Base-by-base conservation (phyloP, 2,888 invertebrate species). In the Stegophylla sp. region DNA sequence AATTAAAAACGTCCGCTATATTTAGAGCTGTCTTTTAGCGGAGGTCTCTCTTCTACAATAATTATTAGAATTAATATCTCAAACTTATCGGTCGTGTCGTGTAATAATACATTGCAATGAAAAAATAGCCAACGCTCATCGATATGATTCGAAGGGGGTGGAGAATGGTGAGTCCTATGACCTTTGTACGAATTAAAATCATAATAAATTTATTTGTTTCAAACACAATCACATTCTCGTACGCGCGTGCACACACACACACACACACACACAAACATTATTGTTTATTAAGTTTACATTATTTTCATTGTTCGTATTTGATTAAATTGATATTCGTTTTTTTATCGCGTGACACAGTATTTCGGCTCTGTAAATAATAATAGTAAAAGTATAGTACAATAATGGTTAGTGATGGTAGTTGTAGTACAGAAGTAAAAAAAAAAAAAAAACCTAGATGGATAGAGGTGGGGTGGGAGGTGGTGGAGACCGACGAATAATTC, bases 291-390 rank as follows among this genome's bases (percentile, higher is more conserved):
- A 66, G 20, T 26, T 45, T 23, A 45, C 67, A 45, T 45, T 67
- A 23, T 67, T 67, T 48, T 17, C 48, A 45, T 48, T 67, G 28
- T 69, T 20, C 51, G n/a, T 59, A 59, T 51, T 51, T 51, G n/a
- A 43, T 61, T 59, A 59, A 45, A 73, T 45, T 45, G 13, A 59
- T 26, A 72, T 56, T 72, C 72, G 43, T 56, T 72, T 20, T 51
- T 23, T 23, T 23, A 72, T 56, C 72, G 72, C 71, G 71, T 71
- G 71, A 71, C 53, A 51, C 53, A 59, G 17, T 23, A 23, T 59
- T 72, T 72, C n/a, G 20, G n/a, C 51, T 69, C 51, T 48, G 48
- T 48, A 26, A 51, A 51, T 12, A 53, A 53, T 53, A n/a, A 53
- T 15, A 34, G 34, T 34, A n/a, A n/a, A n/a, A n/a, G n/a, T n/a